phyloP scores from a whole-genome alignment of 2,888 invertebrate species.

The Ochropacha duplaris region DNA sequence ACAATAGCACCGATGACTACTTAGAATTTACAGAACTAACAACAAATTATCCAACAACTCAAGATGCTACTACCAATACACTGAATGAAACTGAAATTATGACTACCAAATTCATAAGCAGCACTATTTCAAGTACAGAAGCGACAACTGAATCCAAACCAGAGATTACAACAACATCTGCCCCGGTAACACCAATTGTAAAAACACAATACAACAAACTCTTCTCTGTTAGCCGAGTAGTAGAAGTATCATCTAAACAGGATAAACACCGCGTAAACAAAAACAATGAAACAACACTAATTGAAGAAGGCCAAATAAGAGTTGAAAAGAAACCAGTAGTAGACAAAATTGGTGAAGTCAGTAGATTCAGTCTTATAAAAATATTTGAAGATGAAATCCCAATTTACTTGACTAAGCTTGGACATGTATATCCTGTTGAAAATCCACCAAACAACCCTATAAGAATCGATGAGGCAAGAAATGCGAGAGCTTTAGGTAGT shows the following conservation, averaged over 20 bases:
- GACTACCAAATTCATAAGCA: slow-evolving; percentile 18
- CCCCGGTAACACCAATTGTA: slow-evolving; percentile 57
- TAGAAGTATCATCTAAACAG: slow-evolving; percentile 86
- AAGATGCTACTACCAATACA: slow-evolving; percentile 39
- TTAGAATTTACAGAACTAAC: slow-evolving; percentile 61
- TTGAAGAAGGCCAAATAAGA: slow-evolving; percentile 78
- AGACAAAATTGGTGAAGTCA: slow-evolving; percentile 87
- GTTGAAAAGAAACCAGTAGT: slow-evolving; percentile 84
- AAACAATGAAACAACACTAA: slow-evolving; percentile 77
- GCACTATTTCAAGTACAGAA: slow-evolving; percentile 5
- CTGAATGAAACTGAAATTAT: slow-evolving; percentile 38
- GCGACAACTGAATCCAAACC: slow-evolving; percentile 22
- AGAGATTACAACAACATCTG: slow-evolving; percentile 45
- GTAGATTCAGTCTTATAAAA: slow-evolving; percentile 86
- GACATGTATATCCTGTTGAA: slow-evolving; percentile 76
- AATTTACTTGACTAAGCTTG: slow-evolving; percentile 74
- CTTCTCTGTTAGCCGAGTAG: slow-evolving; percentile 87
- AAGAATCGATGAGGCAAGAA: slow-evolving; percentile 77
- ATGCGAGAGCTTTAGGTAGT: slow-evolving; percentile 69
- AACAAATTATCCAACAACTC: slow-evolving; percentile 55
- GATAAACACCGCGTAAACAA: slow-evolving; percentile 83
- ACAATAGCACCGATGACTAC: slow-evolving; percentile 67
- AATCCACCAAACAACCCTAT: slow-evolving; percentile 76
- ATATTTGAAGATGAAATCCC: slow-evolving; percentile 84
- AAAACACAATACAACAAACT: slow-evolving; percentile 83